Conservation (phyloP, 2,113 vertebrate species). For the Eulemur macaco region DNA sequence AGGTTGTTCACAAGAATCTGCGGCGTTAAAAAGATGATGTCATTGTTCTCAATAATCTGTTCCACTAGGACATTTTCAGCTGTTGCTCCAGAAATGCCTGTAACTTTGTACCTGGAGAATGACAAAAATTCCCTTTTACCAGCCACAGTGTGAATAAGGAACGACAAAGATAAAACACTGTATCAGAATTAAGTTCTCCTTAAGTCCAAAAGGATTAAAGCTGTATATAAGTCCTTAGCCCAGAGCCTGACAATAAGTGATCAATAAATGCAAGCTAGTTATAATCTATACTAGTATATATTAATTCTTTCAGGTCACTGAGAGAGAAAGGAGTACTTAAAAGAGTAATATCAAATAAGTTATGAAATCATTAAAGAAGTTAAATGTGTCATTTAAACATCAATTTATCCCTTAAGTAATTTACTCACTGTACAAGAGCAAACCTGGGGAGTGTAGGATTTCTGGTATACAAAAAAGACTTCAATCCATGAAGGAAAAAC, state of each 20-base stretch:
- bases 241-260: neutral
- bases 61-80: conserved; percentile 63
- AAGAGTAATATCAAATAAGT: conserved; percentile 25
- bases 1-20: conserved; percentile 89
- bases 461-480: neutral
- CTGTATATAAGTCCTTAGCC: neutral
- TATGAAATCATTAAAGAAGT: conserved; percentile 28
- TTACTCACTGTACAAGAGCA: neutral
- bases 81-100: conserved; percentile 86
- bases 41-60: conserved; percentile 77
- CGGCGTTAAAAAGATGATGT: conserved; percentile 87
- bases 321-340: neutral
- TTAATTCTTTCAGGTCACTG: neutral
- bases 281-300: neutral
- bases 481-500: conserved; percentile 3
- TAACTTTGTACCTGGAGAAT: conserved; percentile 78
- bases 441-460: neutral
- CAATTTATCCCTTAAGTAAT: neutral
- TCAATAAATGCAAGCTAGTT: neutral
- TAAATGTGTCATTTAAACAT: neutral
- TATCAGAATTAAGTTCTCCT: neutral
- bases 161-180: neutral
- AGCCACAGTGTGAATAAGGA: neutral
- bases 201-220: neutral
- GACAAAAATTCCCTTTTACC: neutral